These are phyloP conservation scores for Gyrodactylus salaris DNA, from an alignment of 1,140 invertebrate genomes.

Conservation along the genomic window DNA sequence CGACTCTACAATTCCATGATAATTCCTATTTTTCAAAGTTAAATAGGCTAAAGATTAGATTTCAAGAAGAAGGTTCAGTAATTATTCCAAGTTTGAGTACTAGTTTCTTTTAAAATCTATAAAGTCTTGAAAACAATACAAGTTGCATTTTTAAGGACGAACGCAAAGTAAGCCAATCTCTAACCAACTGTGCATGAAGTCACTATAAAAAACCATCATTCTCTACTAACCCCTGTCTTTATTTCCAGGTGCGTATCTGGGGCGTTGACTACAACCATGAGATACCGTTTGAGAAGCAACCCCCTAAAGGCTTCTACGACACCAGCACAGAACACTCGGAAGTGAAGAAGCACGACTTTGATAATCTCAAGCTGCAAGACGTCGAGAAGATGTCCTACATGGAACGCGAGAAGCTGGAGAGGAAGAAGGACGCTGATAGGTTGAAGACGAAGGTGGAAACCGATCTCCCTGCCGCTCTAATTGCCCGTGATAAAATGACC, in stretches of 20 bases:
- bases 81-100: too few species aligned
- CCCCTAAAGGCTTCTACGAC: slow-evolving; percentile 29
- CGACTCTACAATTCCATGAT: too few species aligned
- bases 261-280: slow-evolving; percentile 85
- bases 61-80: too few species aligned
- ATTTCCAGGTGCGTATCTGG: slow-evolving; percentile 8
- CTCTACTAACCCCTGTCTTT: too few species aligned
- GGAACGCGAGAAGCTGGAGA: slow-evolving; percentile 43
- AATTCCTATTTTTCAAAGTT: too few species aligned
- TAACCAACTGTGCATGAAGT: too few species aligned
- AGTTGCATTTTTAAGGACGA: too few species aligned
- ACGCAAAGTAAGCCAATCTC: too few species aligned
- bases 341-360: neutral
- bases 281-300: slow-evolving; percentile 77
- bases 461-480: slow-evolving; percentile 50
- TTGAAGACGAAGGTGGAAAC: slow-evolving; percentile 74
- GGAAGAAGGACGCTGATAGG: slow-evolving; percentile 27
- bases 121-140: too few species aligned
- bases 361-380: neutral
- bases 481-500: slow-evolving; percentile 25
- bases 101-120: too few species aligned
- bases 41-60: too few species aligned
- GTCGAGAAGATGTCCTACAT: slow-evolving; percentile 21
- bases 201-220: too few species aligned
- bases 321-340: slow-evolving; percentile 11